Evolutionary conservation across 2,888 invertebrate species (phyloP).

Genomic region (Apantesis nais): DNA sequence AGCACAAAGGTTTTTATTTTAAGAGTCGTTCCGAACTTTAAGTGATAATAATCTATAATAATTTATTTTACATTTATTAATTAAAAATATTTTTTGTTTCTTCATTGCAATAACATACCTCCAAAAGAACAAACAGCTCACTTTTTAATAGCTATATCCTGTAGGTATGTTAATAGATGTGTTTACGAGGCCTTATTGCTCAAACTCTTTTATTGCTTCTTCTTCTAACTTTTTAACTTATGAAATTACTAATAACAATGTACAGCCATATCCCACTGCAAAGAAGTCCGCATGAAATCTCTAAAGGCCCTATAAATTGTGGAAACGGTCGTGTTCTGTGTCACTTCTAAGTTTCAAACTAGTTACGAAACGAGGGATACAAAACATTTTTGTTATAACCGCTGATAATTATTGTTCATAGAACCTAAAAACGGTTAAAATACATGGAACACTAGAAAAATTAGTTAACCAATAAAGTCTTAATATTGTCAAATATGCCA

Average conservation of each 20-base stretch:
- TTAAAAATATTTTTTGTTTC: too few species aligned
- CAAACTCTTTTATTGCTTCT: not conserved
- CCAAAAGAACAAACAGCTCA: too few species aligned
- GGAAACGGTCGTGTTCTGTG: constrained; percentile 23
- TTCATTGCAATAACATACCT: too few species aligned
- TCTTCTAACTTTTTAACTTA: not conserved
- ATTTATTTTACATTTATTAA: too few species aligned
- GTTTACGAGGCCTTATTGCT: not conserved
- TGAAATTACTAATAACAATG: not conserved
- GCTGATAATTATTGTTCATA: constrained; percentile 23
- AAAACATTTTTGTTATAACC: constrained; percentile 29
- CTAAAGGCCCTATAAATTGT: constrained; percentile 25
- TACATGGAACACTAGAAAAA: not conserved
- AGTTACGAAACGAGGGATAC: constrained; percentile 27
- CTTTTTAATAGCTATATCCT: too few species aligned
- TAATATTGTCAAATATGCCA: constrained; percentile 14
- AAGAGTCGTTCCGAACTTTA: not conserved
- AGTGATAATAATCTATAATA: not conserved
- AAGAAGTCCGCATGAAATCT: constrained; percentile 15
- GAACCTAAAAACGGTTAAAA: constrained; percentile 23
- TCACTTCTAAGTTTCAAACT: constrained; percentile 33
- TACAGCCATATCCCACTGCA: not conserved
- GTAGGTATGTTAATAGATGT: too few species aligned
- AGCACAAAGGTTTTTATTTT: not conserved
- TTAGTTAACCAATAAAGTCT: not conserved